phyloP scores from a whole-genome alignment of 1,140 invertebrate genomes.

The Drosophila paulistorum region DNA sequence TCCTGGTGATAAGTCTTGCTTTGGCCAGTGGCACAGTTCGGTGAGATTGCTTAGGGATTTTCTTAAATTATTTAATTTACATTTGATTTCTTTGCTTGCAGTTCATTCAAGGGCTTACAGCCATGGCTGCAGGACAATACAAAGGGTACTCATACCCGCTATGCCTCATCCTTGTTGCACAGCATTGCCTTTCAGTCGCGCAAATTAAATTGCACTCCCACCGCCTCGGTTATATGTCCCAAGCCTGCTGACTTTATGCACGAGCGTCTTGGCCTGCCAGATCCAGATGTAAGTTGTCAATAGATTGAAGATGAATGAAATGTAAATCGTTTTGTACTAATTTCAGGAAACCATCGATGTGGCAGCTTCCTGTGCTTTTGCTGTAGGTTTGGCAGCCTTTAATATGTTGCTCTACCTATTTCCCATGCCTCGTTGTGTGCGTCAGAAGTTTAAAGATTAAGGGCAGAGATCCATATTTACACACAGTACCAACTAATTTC shows the following conservation, averaged over 20 bases:
- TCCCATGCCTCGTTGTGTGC: constrained; percentile 92
- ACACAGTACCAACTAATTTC: neutral
- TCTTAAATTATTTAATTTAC: neutral
- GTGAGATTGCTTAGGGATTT: constrained; percentile 76
- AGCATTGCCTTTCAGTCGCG: constrained; percentile 86
- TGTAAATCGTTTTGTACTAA: neutral
- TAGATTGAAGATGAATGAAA: constrained; percentile 27
- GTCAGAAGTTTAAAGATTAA: constrained; percentile 94
- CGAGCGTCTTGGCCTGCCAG: constrained; percentile 78
- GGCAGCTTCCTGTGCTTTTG: constrained; percentile 92
- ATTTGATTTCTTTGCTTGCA: constrained; percentile 52
- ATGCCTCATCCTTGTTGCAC: constrained; percentile 89
- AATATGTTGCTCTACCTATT: constrained; percentile 94
- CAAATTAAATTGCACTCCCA: constrained; percentile 75
- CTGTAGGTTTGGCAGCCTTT: constrained; percentile 90
- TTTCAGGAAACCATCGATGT: constrained; percentile 85
- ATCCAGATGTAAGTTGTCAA: constrained; percentile 82
- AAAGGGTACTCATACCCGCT: constrained; percentile 90
- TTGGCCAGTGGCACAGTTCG: constrained; percentile 92
- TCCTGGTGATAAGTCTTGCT: constrained; percentile 89
- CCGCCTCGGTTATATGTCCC: constrained; percentile 77
- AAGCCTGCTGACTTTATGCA: constrained; percentile 78
- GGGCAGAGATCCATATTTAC: neutral
- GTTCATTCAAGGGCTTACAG: constrained; percentile 88
- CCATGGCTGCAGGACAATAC: constrained; percentile 92